A percentile compares a stretch with the other conserved stretches of the same genome.
Evolutionary conservation across 2,797 vertebrate species (phyloP).

Genomic region (Falco peregrinus): DNA sequence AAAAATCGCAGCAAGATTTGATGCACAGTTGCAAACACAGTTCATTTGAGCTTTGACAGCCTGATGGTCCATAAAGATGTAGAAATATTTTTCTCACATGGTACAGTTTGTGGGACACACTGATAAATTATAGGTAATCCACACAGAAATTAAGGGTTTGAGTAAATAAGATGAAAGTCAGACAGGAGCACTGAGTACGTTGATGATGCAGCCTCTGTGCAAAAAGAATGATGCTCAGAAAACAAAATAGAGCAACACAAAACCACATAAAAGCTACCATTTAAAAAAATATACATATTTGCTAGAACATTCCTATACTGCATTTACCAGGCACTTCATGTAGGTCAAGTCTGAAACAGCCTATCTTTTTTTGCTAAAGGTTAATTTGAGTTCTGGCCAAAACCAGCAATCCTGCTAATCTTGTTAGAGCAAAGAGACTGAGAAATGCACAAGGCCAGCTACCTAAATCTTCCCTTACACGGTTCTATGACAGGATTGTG

Average conservation of each 20-base stretch:
- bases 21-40: background rate
- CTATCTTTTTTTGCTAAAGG: background rate
- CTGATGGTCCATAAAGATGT: background rate
- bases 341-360: background rate
- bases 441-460: background rate
- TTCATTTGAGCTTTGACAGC: background rate
- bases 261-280: background rate
- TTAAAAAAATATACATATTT: background rate
- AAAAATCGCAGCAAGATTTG: background rate
- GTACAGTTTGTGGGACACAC: background rate
- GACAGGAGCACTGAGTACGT: background rate
- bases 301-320: background rate
- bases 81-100: background rate
- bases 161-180: background rate
- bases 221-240: background rate
- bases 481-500: background rate
- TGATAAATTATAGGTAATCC: background rate
- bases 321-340: background rate
- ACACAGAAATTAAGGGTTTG: background rate
- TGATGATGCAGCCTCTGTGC: background rate
- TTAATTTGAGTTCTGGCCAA: background rate
- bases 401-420: background rate
- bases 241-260: background rate
- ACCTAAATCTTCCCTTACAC: background rate
- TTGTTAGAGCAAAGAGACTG: background rate